Percentiles rank a stretch among this genome's conserved stretches.
Conservation (phyloP, 2,888 invertebrate genomes). For the Sesamia inferens region DNA sequence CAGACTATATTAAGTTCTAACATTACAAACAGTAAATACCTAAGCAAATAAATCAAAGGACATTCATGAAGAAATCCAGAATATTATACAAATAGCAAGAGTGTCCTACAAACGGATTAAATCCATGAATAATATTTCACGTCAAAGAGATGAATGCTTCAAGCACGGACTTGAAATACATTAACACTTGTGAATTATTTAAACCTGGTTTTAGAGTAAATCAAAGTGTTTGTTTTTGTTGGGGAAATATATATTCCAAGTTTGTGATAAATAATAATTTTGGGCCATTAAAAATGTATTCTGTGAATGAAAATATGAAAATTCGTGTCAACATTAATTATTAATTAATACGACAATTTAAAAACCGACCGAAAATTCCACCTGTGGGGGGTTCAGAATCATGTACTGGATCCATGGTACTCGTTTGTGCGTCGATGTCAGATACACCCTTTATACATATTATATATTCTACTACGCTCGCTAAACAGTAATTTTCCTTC, state of each 20-base stretch:
- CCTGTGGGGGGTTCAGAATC: too few relatives aligned
- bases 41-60: neutral
- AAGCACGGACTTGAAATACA: conserved; percentile 54
- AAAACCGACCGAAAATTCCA: too few relatives aligned
- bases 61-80: neutral
- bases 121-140: conserved; percentile 62
- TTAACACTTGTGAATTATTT: conserved; percentile 60
- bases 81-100: conserved; percentile 21
- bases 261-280: conserved; percentile 1
- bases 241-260: neutral
- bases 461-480: too few relatives aligned
- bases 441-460: too few relatives aligned
- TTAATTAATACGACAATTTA: too few relatives aligned
- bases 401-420: too few relatives aligned
- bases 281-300: neutral
- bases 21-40: neutral
- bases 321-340: too few relatives aligned
- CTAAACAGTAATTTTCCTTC: too few relatives aligned
- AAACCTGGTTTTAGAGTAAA: conserved; percentile 27
- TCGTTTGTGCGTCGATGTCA: too few relatives aligned
- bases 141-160: conserved; percentile 56
- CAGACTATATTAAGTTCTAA: neutral
- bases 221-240: conserved; percentile 22
- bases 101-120: conserved; percentile 47
- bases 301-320: neutral